Base-by-base conservation (phyloP, 1,140 invertebrate genomes). In the Drosophila pectinifera region DNA sequence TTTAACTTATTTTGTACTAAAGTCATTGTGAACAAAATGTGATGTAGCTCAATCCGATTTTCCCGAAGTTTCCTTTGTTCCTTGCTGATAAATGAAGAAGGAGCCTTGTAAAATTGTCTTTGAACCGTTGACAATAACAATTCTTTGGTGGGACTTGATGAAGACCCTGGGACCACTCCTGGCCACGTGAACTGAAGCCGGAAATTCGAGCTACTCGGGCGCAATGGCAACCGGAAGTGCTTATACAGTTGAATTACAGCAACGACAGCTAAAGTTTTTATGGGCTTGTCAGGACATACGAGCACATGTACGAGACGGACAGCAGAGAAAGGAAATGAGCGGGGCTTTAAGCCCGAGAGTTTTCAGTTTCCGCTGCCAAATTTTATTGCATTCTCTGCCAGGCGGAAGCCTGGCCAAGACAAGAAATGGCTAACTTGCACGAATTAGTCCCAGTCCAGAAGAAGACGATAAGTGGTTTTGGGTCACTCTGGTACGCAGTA, bases 161-260 rank as follows among this genome's bases (percentile, higher is more conserved):
- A 28, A 3, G 28, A 3, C 2, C 28, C 28, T 16, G 10, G 16
- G 26, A 41, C 20, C 43, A 8, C 45, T 70, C 18, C 39, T 28
- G 46, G 16, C 22, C 59, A 69, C 63, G 28, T 20, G 46, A 53
- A 7, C 62, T 31, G 24, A 22, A 3, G 42, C 65, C 68, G 68
- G 68, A 72, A 70, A 72, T 57, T 70, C 53, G 51, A 70, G 67
- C 64, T 70, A 34, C 55, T 73, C 70, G 39, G 7, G 45, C 54
- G 73, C 64, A 70, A 78, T 62, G 68, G 58, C 73, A 89, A 73
- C 61, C 73, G 84, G 84, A 89, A 89, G 84, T 78, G 61, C 69
- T 89, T 73, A 84, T 75, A 84, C 77, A 89, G 79, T 80, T 70
- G 79, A 83, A 61, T 88, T 70, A 80, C 72, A 67, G 57, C 41